phyloP scores from a whole-genome alignment of 1,140 invertebrate species.

The Linepithema humile region DNA sequence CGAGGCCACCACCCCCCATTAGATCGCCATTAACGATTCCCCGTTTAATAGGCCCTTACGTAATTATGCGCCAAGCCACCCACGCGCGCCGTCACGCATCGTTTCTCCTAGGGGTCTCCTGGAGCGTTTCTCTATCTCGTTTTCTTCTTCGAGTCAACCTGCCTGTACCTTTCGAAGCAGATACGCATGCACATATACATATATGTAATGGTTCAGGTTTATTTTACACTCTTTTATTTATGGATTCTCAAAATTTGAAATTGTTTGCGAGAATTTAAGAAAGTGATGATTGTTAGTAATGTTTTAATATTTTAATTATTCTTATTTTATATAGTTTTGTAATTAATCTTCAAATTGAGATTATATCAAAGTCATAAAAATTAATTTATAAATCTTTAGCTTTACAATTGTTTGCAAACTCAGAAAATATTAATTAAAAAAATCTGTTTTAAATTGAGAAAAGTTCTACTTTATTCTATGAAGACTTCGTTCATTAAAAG shows the following conservation, averaged over 20 bases:
- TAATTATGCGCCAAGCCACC: conserved; percentile 53
- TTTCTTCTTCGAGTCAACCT: conserved; percentile 5
- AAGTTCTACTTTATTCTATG: background rate
- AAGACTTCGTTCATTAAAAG: conserved; percentile 6
- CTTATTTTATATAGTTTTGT: background rate
- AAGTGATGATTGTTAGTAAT: background rate
- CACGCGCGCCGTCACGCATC: conserved; percentile 38
- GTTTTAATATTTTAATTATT: conserved; percentile 1
- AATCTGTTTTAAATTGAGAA: background rate
- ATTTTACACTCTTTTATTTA: background rate
- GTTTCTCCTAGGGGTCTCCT: background rate
- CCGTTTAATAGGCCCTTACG: conserved; percentile 55
- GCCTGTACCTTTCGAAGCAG: background rate
- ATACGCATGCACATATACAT: background rate
- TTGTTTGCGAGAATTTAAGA: background rate
- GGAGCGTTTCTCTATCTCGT: conserved; percentile 18
- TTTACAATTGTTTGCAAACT: no score
- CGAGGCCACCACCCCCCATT: conserved; percentile 34
- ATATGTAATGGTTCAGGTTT: background rate
- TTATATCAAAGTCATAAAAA: no score
- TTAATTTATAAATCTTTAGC: no score
- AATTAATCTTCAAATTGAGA: no score
- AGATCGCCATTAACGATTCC: conserved; percentile 54
- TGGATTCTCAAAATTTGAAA: background rate
- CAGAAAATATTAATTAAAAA: no score